A percentile compares a stretch with the other conserved stretches of the same genome.
phyloP scores from a whole-genome alignment of 1,140 invertebrate species.

The Brachystomella parvula region DNA sequence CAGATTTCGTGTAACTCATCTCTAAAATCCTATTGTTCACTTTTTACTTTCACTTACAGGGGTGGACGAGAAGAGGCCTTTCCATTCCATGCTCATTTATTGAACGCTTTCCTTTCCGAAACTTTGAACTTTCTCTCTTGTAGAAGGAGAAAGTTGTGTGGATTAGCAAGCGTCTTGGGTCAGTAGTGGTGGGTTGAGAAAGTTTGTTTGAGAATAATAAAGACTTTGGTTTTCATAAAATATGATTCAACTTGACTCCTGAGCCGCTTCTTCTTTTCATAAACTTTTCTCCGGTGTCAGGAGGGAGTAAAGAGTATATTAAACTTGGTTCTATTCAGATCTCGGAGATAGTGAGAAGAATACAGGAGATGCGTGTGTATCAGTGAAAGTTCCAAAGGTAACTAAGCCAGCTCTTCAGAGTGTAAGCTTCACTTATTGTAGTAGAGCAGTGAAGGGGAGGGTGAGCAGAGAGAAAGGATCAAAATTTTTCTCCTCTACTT shows the following conservation, averaged over 20 bases:
- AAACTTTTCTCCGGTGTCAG: background rate
- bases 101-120: background rate
- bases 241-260: constrained; percentile 10
- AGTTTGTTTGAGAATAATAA: background rate
- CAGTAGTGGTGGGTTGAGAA: background rate
- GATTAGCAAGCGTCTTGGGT: no score
- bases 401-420: constrained; percentile 1
- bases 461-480: background rate
- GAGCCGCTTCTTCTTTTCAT: constrained; percentile 1
- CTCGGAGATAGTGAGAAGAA: background rate
- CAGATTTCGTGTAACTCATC: background rate
- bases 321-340: background rate
- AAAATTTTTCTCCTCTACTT: background rate
- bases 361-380: background rate
- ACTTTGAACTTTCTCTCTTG: background rate
- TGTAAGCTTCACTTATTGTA: background rate
- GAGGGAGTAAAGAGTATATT: background rate
- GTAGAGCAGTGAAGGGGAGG: background rate
- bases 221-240: constrained; percentile 6
- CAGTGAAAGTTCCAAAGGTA: constrained; percentile 1
- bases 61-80: no score
- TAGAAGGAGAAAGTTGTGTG: background rate
- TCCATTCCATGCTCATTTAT: background rate
- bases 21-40: background rate
- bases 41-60: background rate